Evolutionary conservation across 2,113 vertebrate genomes (phyloP), one percentile per base, ranked within the genome.

Genomic region (Geococcyx californianus): DNA sequence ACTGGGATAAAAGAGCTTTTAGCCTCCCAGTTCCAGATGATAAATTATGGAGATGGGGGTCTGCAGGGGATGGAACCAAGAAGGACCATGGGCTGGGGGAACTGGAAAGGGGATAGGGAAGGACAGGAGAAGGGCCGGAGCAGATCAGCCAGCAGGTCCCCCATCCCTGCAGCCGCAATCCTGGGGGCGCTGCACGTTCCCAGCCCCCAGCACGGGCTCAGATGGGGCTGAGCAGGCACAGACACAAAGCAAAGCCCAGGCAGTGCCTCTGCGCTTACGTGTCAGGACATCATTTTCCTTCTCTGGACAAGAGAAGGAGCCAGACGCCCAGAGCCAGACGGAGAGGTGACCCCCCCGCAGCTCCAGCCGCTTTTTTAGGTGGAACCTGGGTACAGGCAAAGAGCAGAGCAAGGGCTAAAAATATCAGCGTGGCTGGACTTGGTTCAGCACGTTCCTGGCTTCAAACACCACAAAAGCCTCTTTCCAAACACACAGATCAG

Each of bases 171-270:
- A 29, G 24, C 66, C n/a, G n/a, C 66, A 17, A 19, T 19, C 42
- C 42, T 44, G 44, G 44, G 44, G 44, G 44, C 16, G 59, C 34
- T 58, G 76, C 81, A 31, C 2, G 1, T 9, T 17, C 58, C 81
- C 1, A 0, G 55, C 21, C n/a, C 38, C 36, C 28, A 2, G 31
- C 25, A 5, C 0, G 20, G 62, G 16, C 60, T 36, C 3, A 2
- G 83, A 25, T 3, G 31, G 52, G 25, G 25, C 83, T 16, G 34
- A 58, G 70, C 60, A 4, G 47, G 21, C 21, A 21, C 3, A 2
- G 42, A 45, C 55, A 20, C 72, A 9, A 47, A 45, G 26, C 81
- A 54, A 52, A 62, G 15, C 58, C 54, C 66, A 21, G 64, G 17
- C 7, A 33, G 42, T 5, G 42, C 42, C 42, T 44, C 42, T 13